Base-by-base conservation (phyloP, 2,113 vertebrate genomes). In the Galemys pyrenaicus region DNA sequence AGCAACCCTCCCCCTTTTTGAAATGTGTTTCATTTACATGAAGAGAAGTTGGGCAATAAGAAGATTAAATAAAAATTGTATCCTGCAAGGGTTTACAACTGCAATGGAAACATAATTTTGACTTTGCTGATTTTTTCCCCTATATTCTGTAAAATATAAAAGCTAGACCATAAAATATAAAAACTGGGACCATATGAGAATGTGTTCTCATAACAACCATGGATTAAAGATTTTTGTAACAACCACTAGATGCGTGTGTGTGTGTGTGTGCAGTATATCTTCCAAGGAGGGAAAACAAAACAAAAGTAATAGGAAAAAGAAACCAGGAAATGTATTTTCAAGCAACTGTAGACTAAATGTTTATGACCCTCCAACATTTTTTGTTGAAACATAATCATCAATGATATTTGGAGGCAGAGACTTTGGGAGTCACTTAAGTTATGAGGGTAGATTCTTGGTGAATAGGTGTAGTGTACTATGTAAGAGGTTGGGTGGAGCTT, bases 11-110 rank as follows among this genome's bases (percentile, higher is more conserved):
- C 41, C 68, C 64, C 15, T 16, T 7, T 37, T 85, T 87, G 46
- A 89, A 51, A 70, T 87, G 73, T 79, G 84, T 87, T 88, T 92
- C 87, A 87, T 87, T 96, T 96, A 85, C 91, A 91, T 10, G 89
- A 83, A 89, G 83, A 92, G 37, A 89, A 92, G 30, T 75, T 67
- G 83, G 87, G 94, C 41, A 94, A 20, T 54, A 51, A 97, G 94
- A 37, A 83, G 37, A 96, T 35, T 32, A 96, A 97, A 92, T 95
- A 68, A 84, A 86, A 26, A 0, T 0, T 62, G 51, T 37, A 62
- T 32, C 16, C 13, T 87, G 30, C 0, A 71, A 70, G 44, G 20
- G 37, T 92, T 54, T 44, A 73, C 5, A 54, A 32, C 19, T 41
- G 37, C 37, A 85, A 70, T 20, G 3, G 56, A 79, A 92, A 91